Conservation (phyloP, 2,797 vertebrate genomes). For the Rhabdomys pumilio region DNA sequence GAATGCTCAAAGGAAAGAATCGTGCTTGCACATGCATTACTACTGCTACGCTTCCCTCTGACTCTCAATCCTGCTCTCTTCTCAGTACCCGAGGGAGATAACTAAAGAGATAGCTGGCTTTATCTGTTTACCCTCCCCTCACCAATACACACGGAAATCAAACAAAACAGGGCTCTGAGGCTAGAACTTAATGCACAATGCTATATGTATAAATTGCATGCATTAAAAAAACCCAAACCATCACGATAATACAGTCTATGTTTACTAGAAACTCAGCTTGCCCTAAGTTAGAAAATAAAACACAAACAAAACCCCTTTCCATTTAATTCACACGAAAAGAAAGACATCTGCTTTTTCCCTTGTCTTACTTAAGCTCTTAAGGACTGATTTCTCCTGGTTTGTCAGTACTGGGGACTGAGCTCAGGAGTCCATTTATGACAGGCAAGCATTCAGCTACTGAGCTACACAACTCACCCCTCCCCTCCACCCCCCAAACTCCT, state of each 20-base stretch:
- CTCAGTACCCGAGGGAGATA: slow-evolving; percentile 49
- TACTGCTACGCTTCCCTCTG: slow-evolving; percentile 56
- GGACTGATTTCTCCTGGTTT: not conserved
- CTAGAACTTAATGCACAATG: slow-evolving; percentile 69
- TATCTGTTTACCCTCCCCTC: slow-evolving; percentile 4
- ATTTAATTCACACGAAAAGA: slow-evolving; percentile 61
- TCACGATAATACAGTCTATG: not conserved
- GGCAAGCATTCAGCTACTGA: not conserved
- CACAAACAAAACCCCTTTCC: not conserved
- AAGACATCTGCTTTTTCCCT: not conserved
- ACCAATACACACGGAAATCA: slow-evolving; percentile 78
- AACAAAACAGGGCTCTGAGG: slow-evolving; percentile 62
- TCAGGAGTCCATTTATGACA: not conserved
- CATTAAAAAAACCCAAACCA: slow-evolving; percentile 30
- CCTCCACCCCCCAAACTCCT: too few relatives aligned
- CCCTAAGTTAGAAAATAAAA: slow-evolving; percentile 44
- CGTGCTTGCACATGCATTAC: slow-evolving; percentile 81
- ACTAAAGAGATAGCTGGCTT: slow-evolving; percentile 77
- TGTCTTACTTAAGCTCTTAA: slow-evolving; percentile 43
- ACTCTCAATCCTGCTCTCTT: slow-evolving; percentile 66
- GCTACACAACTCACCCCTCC: not conserved
- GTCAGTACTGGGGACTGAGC: not conserved
- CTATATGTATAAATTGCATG: slow-evolving; percentile 63
- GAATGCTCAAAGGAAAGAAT: slow-evolving; percentile 73
- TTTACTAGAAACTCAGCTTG: slow-evolving; percentile 28